phyloP scores from a whole-genome alignment of 2,797 vertebrate species.

The Rousettus madagascariensis region DNA sequence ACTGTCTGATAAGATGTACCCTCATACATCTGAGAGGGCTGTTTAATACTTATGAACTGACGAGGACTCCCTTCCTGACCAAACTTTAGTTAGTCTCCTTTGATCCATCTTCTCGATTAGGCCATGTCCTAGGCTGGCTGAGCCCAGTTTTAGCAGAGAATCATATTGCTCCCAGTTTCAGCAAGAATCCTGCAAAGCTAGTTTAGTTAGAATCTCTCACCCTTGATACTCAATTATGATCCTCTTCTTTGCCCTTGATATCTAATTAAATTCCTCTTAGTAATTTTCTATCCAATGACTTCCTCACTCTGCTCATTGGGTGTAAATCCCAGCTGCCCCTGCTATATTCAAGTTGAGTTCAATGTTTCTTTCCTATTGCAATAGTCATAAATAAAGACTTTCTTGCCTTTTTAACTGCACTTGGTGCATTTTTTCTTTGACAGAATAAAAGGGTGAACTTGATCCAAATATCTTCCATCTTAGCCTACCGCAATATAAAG shows the following conservation, averaged over 20 bases:
- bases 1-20: neutral
- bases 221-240: neutral
- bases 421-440: neutral
- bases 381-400: neutral
- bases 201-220: neutral
- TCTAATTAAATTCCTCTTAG: neutral
- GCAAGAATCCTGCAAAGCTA: neutral
- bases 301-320: neutral
- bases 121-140: neutral
- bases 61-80: neutral
- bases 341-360: neutral
- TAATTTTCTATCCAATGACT: neutral
- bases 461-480: neutral
- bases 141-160: conserved; percentile 10
- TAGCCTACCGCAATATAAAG: neutral
- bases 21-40: neutral
- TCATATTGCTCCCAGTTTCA: neutral
- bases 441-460: neutral
- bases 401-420: neutral
- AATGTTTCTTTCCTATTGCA: neutral
- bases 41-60: neutral
- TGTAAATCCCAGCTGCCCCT: neutral
- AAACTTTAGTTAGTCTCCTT: neutral
- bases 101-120: neutral
- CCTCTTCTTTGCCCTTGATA: neutral